Base-by-base conservation (phyloP, 2,113 vertebrate species). In the Sylvia atricapilla region DNA sequence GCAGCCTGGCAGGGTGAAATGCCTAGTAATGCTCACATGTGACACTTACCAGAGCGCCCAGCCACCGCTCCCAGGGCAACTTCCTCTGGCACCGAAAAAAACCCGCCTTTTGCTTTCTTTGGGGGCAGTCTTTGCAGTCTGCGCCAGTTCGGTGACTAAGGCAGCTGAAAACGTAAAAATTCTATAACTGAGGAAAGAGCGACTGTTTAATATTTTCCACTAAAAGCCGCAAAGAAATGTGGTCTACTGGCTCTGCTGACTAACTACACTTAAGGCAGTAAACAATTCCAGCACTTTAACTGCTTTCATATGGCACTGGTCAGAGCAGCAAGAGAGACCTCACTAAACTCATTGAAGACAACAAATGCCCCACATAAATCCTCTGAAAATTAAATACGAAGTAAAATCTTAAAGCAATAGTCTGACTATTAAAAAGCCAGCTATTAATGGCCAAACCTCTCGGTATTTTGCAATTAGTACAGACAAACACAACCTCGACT, bases 11-110 rank as follows among this genome's bases (percentile, higher is more conserved):
- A 96, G 97, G 95, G 94, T 66, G 96, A 97, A 97, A 94, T 84
- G 98, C 98, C 98, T 89, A 27, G 97, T 96, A 98, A 98, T 96
- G 98, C 98, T 98, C 98, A 98, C 98, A 98, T 97, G 97, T 87
- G 97, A 95, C 97, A 97, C 97, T 98, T 82, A 97, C 83, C 97
- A 95, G 91, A 90, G 96, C 95, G n/a, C 96, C 84, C 95, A 95
- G 97, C 95, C 94, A 69, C 97, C 72, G 97, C 97, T 97, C 97
- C 88, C 96, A 44, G 67, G 87, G 97, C 81, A 95, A 97, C 98
- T 98, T 98, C 98, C 98, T 98, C 97, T 87, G 81, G 70, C 91
- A 93, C 66, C 82, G 68, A 83, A 96, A 95, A 87, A 84, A 79
- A 15, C 9, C 15, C n/a, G 44, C 60, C 86, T 76, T 90, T 96